Evolutionary conservation across 2,797 vertebrate species (phyloP), one percentile per base, ranked within the genome.

Genomic region (Hydrolagus colliei): DNA sequence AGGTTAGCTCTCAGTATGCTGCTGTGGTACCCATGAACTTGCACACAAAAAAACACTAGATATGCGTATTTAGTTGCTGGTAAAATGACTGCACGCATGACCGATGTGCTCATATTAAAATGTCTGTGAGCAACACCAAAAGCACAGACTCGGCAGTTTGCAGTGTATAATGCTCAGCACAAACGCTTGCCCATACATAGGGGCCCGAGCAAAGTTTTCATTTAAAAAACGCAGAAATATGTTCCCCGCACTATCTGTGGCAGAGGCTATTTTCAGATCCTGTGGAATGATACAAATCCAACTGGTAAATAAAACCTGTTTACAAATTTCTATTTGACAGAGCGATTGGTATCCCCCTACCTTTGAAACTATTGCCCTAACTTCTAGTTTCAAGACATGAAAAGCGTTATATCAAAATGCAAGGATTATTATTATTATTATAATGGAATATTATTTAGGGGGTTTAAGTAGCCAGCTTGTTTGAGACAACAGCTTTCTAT

Each of bases 261-360:
- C 61, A 65, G 61, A 9, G 32, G 61, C 6, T 80, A 80, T 80
- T 80, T 80, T 80, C 59, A 65, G 78, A 67, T 63, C 18, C 67
- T 16, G 32, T 13, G 77, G 13, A 79, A 79, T 63, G n/a, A 62
- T 65, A 67, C 65, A 80, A 80, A 80, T 80, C 20, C 13, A 27
- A 62, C 27, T 78, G 20, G 63, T 63, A 12, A 63, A 27, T 78
- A 63, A 52, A 63, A 80, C 32, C n/a, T 67, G 62, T 67, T 80
- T 63, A 80, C 32, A 80, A 80, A 67, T 67, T n/a, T 11, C 62
- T 65, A 7, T 13, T 27, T 67, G 22, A 12, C 22, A 65, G 14
- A 65, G 62, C 1, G 20, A 65, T 32, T 67, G 9, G 62, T 13
- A 80, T 65, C 67, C 16, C 67, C 27, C 22, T 65, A 79, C n/a